Base-by-base conservation (phyloP, 2,888 invertebrate genomes). In the Epinotia bilunana region DNA sequence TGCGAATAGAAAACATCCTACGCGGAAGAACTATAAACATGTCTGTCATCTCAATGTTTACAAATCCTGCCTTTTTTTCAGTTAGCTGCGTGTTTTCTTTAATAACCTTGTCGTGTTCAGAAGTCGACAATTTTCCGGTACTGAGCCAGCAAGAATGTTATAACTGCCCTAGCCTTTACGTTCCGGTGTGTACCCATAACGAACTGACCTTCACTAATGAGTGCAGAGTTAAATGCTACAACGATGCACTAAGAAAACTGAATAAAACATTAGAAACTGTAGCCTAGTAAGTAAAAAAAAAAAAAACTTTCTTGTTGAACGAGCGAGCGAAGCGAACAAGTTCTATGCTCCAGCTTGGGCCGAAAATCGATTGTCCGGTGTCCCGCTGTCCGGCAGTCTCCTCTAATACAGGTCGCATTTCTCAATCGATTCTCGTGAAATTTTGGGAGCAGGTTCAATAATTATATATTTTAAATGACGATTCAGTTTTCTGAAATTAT, bases 161-260 rank as follows among this genome's bases (percentile, higher is more conserved):
- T 4, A 0, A 3, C 6, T 69, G 69, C 12, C 69, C 69, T 5
- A 69, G 69, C 16, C n/a, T 60, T 6, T 69, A 69, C 23, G 69
- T n/a, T 0, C 69, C 69, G 12, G 46, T 69, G 16, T 69, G 69
- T n/a, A 60, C 69, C 6, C 9, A 58, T 11, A 23, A 28, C 46
- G 58, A 69, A 0, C 1, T 60, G 16, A 69, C 69, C 12, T 60
- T 69, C 46, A 20, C 43, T 46, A 69, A 69, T 46, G 69, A 69
- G 43, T 69, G 69, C 60, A 23, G 69, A 18, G 11, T 69, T 12
- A 16, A n/a, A 4, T 69, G 69, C 28, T 60, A n/a, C 46, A 69
- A 69, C 46, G 46, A 60, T 11, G 46, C 5, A 12, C 69, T 43
- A 16, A 2, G 11, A 6, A 23, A 60, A 58, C 0, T 46, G 23